Evolutionary conservation across 2,888 invertebrate genomes (phyloP), one percentile per base, ranked within the genome.

Genomic region (Argynnis bischoffii): DNA sequence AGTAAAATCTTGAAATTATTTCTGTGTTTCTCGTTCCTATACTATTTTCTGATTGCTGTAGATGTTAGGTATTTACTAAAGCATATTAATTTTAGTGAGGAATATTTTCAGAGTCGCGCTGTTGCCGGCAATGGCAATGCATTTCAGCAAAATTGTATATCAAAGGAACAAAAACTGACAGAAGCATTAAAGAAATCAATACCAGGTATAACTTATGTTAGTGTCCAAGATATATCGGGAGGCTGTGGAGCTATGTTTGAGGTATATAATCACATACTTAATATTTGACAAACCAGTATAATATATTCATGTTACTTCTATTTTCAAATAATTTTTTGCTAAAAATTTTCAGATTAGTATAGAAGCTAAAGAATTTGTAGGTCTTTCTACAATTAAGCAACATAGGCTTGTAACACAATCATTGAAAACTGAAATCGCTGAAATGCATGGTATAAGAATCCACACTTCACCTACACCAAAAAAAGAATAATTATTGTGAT

Each of bases 171-270:
- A 70, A 84, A 88, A 72, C 76, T 92, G 11, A 84, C 88, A 0
- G 82, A 83, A 6, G 79, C 78, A 0, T 75, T 92, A 53, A 85
- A 83, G 71, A 83, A 78, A n/a, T 77, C 89, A 0, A 92, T 96
- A 80, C 96, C 96, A 0, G 90, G 94, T 61, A 95, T 96, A 14
- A 93, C 94, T 13, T 87, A 90, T 56, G 93, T 96, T 66, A 93
- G 94, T 79, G 95, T 96, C 0, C 92, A 93, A 69, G 96, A 96
- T 79, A 94, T 96, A 56, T 96, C 96, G 16, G 97, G 97, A 67
- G 95, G 97, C 60, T 96, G 97, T 82, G 97, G 97, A 2, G 96
- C 96, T 16, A 96, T 97, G 96, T 97, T 95, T 85, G 96, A 96
- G 87, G 94, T 95, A 61, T 18, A 31, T 13, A 48, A n/a, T 16